Percentiles rank a stretch among this genome's conserved stretches.
Conservation (phyloP, 2,888 invertebrate species). For the Noctua janthe region DNA sequence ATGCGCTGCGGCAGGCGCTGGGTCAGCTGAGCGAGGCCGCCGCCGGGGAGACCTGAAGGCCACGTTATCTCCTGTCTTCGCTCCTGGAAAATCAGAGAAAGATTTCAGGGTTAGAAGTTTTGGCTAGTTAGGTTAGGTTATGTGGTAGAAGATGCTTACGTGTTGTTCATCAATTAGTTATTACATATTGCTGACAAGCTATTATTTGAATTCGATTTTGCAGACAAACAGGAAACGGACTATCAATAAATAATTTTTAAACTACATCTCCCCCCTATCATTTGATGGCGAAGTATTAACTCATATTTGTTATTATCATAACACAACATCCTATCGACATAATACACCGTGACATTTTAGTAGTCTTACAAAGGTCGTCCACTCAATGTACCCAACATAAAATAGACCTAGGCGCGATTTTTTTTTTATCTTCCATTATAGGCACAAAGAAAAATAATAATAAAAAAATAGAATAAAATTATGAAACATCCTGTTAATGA, state of each 20-base stretch:
- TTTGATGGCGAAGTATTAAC: not conserved
- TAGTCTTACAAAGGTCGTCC: too few species aligned
- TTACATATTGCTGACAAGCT: not conserved
- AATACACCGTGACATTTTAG: too few species aligned
- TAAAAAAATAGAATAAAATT: too few species aligned
- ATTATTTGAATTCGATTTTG: not conserved
- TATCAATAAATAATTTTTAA: not conserved
- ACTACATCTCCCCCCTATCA: not conserved
- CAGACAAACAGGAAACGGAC: not conserved
- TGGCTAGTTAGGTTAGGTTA: not conserved
- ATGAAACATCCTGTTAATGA: too few species aligned
- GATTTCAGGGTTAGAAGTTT: not conserved
- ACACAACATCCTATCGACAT: not conserved
- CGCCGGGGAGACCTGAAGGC: conserved; percentile 95
- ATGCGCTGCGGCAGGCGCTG: conserved; percentile 78
- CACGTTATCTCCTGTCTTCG: conserved; percentile 80
- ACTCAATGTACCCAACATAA: too few species aligned
- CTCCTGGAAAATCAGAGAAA: conserved; percentile 70
- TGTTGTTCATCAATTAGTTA: not conserved
- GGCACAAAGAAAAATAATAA: too few species aligned
- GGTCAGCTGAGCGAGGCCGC: conserved; percentile 92
- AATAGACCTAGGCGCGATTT: too few species aligned
- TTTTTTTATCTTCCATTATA: too few species aligned
- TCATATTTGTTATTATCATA: not conserved
- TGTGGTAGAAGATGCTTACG: not conserved